Evolutionary conservation across 2,888 invertebrate species (phyloP), one percentile per base, ranked within the genome.

Genomic region (Oxytorus armatus): DNA sequence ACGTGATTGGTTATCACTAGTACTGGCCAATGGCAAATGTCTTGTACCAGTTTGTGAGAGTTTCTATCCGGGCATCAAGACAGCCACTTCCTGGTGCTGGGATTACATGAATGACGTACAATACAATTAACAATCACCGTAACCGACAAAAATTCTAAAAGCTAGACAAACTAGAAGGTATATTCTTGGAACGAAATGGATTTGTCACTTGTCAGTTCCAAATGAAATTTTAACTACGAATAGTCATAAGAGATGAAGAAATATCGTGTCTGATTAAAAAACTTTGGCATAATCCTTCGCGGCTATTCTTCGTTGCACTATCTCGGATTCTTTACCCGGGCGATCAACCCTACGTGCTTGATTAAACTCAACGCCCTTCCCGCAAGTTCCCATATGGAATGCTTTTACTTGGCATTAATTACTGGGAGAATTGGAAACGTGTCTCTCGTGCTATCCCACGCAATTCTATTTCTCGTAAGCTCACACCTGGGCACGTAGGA

Each of bases 341-440:
- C 72, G 39, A n/a, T 23, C 4, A 16, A 8, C 51, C 51, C 59
- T 72, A 72, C 77, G 72, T 72, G 77, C 59, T 53, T 44, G 61
- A 78, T 78, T 68, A 68, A 73, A 42, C 66, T 61, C 53, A 25
- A 18, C 68, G n/a, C 51, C 55, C 59, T 70, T 70, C 23, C 63
- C 33, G 59, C 51, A 70, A 79, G 65, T 79, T 79, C 75, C 57
- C n/a, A 33, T 55, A 36, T 25, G 66, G 42, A 70, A 75, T 57
- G 49, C 57, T 63, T 55, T 57, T 57, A 57, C 39, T 59, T 42
- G 18, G 57, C 65, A 68, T 49, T 79, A 70, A 75, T 79, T 75
- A 65, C 69, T 16, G 39, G 59, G 61, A 3, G 75, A 70, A 79
- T 79, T 79, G 79, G 70, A 79, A 79, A 79, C 79, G 79, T 79